Conservation (phyloP, 2,888 invertebrate species). For the Anagyrus pseudococci region DNA sequence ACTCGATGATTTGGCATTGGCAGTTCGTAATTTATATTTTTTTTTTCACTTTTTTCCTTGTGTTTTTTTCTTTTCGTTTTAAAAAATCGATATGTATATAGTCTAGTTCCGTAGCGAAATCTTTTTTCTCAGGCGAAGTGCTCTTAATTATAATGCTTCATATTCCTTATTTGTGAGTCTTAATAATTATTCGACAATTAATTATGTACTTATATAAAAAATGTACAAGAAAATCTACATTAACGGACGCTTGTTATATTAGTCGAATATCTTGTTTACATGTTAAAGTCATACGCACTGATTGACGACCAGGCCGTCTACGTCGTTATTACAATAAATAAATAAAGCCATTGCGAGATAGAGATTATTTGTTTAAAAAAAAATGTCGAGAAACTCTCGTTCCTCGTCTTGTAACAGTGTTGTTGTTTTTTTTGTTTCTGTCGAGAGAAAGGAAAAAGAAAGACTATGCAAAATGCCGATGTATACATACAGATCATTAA, state of each 20-base stretch:
- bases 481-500: conserved; percentile 31
- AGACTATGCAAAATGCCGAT: neutral
- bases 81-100: conserved; percentile 29
- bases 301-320: conserved; percentile 43
- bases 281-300: conserved; percentile 46
- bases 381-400: neutral
- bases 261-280: conserved; percentile 48
- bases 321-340: conserved; percentile 29
- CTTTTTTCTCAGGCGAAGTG: conserved; percentile 18
- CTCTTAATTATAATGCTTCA: no score
- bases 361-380: conserved; percentile 12
- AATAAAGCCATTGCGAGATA: conserved; percentile 30
- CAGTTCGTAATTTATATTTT: conserved; percentile 10
- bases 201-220: conserved; percentile 49
- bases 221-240: conserved; percentile 61
- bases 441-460: conserved; percentile 11
- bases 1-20: conserved; percentile 14
- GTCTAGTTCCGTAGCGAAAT: conserved; percentile 11
- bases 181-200: conserved; percentile 34
- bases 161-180: conserved; percentile 7
- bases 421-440: neutral
- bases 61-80: neutral
- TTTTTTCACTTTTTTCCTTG: no score
- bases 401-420: neutral
- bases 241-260: conserved; percentile 51